A percentile compares a stretch with the other conserved stretches of the same genome.
Evolutionary conservation across 2,888 invertebrate genomes (phyloP).

Genomic region (Ganaspis brasiliensis): DNA sequence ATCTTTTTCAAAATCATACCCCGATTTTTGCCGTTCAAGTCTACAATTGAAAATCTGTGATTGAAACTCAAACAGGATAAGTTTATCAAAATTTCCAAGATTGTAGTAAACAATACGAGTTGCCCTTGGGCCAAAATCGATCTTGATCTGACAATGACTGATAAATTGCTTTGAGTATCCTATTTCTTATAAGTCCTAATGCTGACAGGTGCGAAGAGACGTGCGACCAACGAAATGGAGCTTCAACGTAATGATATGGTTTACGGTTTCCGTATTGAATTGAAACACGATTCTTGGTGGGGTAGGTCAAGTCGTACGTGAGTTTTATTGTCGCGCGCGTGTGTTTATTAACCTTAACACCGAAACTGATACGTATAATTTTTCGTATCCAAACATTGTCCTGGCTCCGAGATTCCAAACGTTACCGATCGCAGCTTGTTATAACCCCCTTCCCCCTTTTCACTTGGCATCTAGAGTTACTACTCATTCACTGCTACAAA

Average conservation of each 20-base stretch:
- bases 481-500: conserved; percentile 38
- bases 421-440: conserved; percentile 40
- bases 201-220: conserved; percentile 40
- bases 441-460: conserved; percentile 19
- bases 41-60: too few species aligned
- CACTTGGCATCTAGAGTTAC: conserved; percentile 41
- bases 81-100: too few species aligned
- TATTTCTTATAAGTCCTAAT: conserved; percentile 38
- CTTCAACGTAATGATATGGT: conserved; percentile 77
- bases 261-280: conserved; percentile 80
- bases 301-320: conserved; percentile 71
- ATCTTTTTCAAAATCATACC: too few species aligned
- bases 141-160: conserved; percentile 7
- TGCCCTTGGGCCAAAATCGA: neutral
- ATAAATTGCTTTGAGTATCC: conserved; percentile 36
- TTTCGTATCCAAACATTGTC: conserved; percentile 63
- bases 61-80: too few species aligned
- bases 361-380: conserved; percentile 56
- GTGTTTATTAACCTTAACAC: conserved; percentile 43
- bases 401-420: conserved; percentile 47
- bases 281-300: conserved; percentile 79
- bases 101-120: too few species aligned
- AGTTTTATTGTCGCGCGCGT: conserved; percentile 38
- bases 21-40: too few species aligned
- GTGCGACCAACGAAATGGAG: conserved; percentile 67